Evolutionary conservation across 1,140 invertebrate genomes (phyloP).

Genomic region (Aphelenchoides fujianensis): DNA sequence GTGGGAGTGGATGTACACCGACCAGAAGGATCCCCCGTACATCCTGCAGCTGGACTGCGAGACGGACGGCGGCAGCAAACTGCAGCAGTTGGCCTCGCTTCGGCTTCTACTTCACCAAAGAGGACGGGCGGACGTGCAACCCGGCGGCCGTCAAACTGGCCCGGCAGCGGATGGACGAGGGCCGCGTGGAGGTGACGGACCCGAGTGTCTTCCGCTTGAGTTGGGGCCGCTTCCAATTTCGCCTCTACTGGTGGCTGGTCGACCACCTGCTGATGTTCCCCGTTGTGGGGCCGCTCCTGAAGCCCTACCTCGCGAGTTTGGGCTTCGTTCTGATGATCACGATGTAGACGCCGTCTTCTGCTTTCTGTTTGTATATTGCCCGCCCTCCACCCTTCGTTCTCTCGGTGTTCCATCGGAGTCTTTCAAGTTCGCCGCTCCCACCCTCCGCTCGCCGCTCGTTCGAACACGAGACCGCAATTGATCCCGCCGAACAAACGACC

Average conservation of each 20-base stretch:
- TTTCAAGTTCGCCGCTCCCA: not conserved
- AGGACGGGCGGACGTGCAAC: constrained; percentile 57
- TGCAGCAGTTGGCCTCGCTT: constrained; percentile 59
- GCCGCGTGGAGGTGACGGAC: constrained; percentile 27
- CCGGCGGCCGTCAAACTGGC: constrained; percentile 41
- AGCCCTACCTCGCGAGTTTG: constrained; percentile 56
- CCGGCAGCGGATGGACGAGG: constrained; percentile 40
- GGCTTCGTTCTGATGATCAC: constrained; percentile 62
- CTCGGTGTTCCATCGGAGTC: not conserved
- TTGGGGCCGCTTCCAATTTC: constrained; percentile 61
- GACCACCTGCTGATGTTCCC: constrained; percentile 52
- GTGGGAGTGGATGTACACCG: constrained; percentile 62
- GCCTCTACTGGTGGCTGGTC: constrained; percentile 59
- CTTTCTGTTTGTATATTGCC: not conserved
- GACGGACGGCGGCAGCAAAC: constrained; percentile 60
- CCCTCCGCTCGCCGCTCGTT: not conserved
- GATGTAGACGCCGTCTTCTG: constrained; percentile 29
- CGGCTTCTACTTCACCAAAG: constrained; percentile 58
- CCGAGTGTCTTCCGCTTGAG: constrained; percentile 33
- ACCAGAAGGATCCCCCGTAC: constrained; percentile 53
- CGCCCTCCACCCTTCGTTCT: not conserved
- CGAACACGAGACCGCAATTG: not conserved
- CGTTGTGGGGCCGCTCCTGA: constrained; percentile 51
- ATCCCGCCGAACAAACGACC: not conserved
- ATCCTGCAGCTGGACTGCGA: constrained; percentile 61